phyloP scores from a whole-genome alignment of 2,113 vertebrate species.

The Chaetodon trifascialis region DNA sequence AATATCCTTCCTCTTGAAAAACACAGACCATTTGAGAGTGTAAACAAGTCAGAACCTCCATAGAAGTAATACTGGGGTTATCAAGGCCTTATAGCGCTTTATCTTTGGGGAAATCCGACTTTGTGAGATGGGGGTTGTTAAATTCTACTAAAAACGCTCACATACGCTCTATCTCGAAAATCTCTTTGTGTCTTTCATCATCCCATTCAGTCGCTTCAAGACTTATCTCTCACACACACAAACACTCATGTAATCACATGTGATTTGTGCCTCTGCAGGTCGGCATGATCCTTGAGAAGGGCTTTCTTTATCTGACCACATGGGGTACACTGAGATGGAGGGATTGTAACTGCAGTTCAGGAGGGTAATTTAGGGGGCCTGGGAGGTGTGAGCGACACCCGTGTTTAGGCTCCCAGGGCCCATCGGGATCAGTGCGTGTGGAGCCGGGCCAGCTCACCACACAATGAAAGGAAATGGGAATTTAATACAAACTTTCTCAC shows the following conservation, averaged over 20 bases:
- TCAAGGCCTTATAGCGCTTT: slow-evolving; percentile 39
- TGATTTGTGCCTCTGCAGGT: background rate
- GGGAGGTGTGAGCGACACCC: slow-evolving; percentile 72
- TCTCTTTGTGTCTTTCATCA: slow-evolving; percentile 51
- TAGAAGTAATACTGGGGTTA: slow-evolving; percentile 17
- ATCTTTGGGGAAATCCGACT: slow-evolving; percentile 73
- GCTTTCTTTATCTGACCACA: slow-evolving; percentile 31
- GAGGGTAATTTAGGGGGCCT: slow-evolving; percentile 23
- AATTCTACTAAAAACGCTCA: slow-evolving; percentile 19
- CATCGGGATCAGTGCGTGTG: slow-evolving; percentile 80
- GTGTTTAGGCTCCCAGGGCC: slow-evolving; percentile 60
- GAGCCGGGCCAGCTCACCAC: slow-evolving; percentile 79
- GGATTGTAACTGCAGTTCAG: slow-evolving; percentile 35
- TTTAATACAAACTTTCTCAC: slow-evolving; percentile 88
- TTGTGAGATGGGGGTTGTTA: slow-evolving; percentile 8
- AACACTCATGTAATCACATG: background rate
- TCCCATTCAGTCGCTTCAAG: slow-evolving; percentile 8
- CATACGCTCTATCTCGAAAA: slow-evolving; percentile 34
- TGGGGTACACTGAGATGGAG: slow-evolving; percentile 5
- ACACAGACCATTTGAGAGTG: background rate
- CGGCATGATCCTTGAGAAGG: background rate
- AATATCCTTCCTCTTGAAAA: slow-evolving; percentile 20
- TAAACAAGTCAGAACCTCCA: slow-evolving; percentile 22
- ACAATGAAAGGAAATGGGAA: slow-evolving; percentile 88
- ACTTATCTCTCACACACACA: slow-evolving; percentile 1